These are phyloP conservation scores for Pseudolaguvia tuberculata DNA, from an alignment of 2,113 vertebrate genomes.

Conservation along the genomic window DNA sequence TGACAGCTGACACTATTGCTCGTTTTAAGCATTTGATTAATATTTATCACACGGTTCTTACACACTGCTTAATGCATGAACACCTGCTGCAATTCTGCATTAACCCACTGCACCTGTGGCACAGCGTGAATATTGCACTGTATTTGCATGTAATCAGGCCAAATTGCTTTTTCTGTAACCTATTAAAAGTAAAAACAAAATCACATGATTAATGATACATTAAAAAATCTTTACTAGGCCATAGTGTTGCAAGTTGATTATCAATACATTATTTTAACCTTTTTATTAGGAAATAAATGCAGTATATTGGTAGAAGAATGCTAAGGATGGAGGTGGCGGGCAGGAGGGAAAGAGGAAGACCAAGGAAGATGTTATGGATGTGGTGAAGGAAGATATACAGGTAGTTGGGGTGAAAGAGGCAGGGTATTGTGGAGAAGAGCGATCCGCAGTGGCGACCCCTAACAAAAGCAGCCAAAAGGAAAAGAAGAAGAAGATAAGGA, in stretches of 20 bases:
- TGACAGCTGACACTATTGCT: background rate
- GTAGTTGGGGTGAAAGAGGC: too few species aligned
- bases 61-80: background rate
- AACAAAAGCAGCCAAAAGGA: too few species aligned
- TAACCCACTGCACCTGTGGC: background rate
- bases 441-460: too few species aligned
- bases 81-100: slow-evolving; percentile 3
- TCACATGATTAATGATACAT: background rate
- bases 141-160: background rate
- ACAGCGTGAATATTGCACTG: background rate
- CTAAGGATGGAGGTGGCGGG: too few species aligned
- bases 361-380: too few species aligned
- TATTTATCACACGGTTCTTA: slow-evolving; percentile 6
- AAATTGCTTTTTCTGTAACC: too few species aligned
- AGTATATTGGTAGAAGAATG: too few species aligned
- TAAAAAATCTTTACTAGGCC: background rate
- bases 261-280: background rate
- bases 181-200: background rate
- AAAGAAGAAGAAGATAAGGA: too few species aligned
- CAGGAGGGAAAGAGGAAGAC: too few species aligned
- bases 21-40: slow-evolving; percentile 8
- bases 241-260: background rate
- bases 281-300: background rate
- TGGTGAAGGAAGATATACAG: too few species aligned
- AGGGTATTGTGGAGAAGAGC: too few species aligned